These are phyloP conservation scores for Sinocyclocheilus anophthalmus DNA, from an alignment of 2,113 vertebrate species.

Conservation along the genomic window DNA sequence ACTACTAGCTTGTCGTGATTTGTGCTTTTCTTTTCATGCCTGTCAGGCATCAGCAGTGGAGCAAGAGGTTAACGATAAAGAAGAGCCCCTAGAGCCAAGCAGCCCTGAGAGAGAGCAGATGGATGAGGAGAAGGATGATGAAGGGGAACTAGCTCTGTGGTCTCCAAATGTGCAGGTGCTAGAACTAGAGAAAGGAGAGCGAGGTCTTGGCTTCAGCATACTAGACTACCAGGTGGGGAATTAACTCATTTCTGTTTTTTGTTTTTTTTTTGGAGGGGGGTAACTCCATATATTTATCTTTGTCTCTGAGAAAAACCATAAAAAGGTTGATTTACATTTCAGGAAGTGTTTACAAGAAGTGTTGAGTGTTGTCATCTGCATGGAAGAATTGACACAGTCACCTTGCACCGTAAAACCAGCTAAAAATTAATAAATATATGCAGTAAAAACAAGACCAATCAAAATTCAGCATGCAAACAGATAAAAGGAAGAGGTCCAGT, in stretches of 20 bases:
- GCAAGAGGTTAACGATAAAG: constrained; percentile 53
- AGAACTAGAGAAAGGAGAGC: constrained; percentile 84
- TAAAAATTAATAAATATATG: not conserved
- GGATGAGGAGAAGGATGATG: constrained; percentile 20
- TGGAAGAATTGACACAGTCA: not conserved
- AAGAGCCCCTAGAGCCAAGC: not conserved
- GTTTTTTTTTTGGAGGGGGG: not conserved
- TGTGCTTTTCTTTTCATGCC: constrained; percentile 5
- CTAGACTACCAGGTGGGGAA: constrained; percentile 92
- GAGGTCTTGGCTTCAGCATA: constrained; percentile 96
- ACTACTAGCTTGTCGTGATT: not conserved
- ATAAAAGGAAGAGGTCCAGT: not conserved
- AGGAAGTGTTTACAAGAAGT: not conserved
- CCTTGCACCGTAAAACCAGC: not conserved
- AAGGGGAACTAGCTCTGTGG: constrained; percentile 90
- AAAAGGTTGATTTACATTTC: not conserved
- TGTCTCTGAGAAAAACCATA: not conserved
- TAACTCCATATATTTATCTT: not conserved
- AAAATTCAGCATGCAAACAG: not conserved
- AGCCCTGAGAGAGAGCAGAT: constrained; percentile 62
- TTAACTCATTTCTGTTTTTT: not conserved
- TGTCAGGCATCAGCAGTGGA: constrained; percentile 45
- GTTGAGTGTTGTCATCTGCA: not conserved
- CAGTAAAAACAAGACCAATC: not conserved
- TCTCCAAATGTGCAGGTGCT: constrained; percentile 84